phyloP scores from a whole-genome alignment of 1,140 invertebrate species.

The Manduca sexta region DNA sequence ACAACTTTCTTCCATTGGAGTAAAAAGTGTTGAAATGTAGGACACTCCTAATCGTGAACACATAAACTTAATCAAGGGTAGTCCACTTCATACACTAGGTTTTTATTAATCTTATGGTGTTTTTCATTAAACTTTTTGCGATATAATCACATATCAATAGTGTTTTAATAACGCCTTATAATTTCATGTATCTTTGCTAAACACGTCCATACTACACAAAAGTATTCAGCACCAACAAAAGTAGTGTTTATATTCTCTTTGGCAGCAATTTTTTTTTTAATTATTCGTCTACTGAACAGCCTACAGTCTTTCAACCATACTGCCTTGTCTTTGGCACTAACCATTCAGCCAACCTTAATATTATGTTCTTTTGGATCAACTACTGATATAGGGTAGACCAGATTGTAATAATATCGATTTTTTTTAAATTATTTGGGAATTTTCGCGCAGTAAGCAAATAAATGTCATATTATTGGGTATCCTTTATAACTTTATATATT shows the following conservation, averaged over 20 bases:
- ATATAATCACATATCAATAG: background rate
- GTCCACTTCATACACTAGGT: background rate
- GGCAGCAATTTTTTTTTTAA: no score
- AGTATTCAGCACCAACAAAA: background rate
- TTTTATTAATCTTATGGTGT: background rate
- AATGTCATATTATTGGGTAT: no score
- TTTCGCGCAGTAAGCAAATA: no score
- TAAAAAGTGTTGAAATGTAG: conserved; percentile 54
- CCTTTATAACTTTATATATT: no score
- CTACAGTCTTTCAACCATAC: no score
- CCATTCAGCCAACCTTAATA: no score
- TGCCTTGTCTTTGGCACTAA: no score
- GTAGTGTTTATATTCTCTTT: background rate
- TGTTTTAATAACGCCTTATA: background rate
- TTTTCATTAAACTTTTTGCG: background rate
- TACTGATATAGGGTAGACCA: no score
- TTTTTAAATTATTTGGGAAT: no score
- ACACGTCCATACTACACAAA: conserved; percentile 3
- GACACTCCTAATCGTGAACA: conserved; percentile 34
- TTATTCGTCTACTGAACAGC: no score
- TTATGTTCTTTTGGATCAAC: no score
- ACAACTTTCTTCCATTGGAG: conserved; percentile 65
- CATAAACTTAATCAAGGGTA: conserved; percentile 14
- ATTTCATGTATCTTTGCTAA: background rate
- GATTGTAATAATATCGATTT: no score